phyloP scores from a whole-genome alignment of 2,113 vertebrate genomes.

The Vidua chalybeata region DNA sequence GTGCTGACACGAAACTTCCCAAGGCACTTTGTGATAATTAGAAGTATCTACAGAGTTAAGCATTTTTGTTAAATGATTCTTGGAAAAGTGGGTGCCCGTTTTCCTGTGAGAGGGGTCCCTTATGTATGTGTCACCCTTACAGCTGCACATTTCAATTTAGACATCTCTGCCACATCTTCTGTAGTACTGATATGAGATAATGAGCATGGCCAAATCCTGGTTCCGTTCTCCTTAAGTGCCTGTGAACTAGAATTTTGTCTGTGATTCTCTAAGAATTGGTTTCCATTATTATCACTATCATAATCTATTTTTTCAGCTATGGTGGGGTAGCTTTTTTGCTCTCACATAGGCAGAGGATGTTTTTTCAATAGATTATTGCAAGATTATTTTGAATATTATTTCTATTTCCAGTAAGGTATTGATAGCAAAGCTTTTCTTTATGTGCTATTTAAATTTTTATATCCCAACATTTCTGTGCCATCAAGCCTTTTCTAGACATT shows the following conservation, averaged over 20 bases:
- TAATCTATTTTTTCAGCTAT: background rate
- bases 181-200: background rate
- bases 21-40: background rate
- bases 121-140: fast-evolving
- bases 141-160: background rate
- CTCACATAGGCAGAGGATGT: background rate
- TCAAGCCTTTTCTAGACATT: background rate
- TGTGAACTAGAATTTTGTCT: background rate
- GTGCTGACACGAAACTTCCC: background rate
- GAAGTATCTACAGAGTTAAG: background rate
- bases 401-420: background rate
- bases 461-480: background rate
- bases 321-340: background rate
- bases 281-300: background rate
- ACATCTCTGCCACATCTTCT: background rate
- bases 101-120: background rate
- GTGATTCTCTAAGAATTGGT: background rate
- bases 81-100: background rate
- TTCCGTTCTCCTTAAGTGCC: background rate
- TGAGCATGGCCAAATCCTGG: background rate
- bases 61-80: background rate
- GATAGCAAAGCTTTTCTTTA: background rate
- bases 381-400: background rate
- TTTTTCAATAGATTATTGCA: background rate
- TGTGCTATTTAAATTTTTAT: background rate